Conservation (phyloP, 1,140 invertebrate species). For the Paramacrobiotus metropolitanus region DNA sequence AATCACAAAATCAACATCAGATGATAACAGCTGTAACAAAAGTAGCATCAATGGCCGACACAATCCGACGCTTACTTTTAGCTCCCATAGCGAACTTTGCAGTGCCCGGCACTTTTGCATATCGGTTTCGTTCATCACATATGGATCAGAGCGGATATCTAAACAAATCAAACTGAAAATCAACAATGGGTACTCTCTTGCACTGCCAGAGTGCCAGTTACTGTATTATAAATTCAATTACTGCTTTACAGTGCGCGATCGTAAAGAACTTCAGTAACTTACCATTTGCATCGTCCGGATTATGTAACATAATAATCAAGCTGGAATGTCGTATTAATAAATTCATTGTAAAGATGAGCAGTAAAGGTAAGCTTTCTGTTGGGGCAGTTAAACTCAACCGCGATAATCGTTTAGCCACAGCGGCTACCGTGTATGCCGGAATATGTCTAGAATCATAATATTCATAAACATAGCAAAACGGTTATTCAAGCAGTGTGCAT, state of each 20-base stretch:
- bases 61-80: constrained; percentile 25
- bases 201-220: too few species aligned
- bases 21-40: background rate
- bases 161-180: constrained; percentile 27
- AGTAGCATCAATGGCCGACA: constrained; percentile 4
- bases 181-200: too few species aligned
- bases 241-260: background rate
- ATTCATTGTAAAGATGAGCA: constrained; percentile 62
- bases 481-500: constrained; percentile 13
- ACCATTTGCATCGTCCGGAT: background rate
- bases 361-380: constrained; percentile 46
- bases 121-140: constrained; percentile 48
- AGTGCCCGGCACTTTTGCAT: constrained; percentile 49
- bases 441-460: constrained; percentile 44
- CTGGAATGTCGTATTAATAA: constrained; percentile 61
- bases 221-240: background rate
- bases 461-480: too few species aligned
- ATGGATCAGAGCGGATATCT: constrained; percentile 39
- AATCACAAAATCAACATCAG: constrained; percentile 5
- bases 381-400: constrained; percentile 55
- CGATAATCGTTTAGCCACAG: constrained; percentile 67
- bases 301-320: constrained; percentile 46
- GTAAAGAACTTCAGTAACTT: background rate
- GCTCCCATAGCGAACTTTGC: constrained; percentile 73
- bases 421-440: constrained; percentile 66